Percentiles rank a stretch among this genome's conserved stretches.
Evolutionary conservation across 2,888 invertebrate species (phyloP).

Genomic region (Agrotis segetum): DNA sequence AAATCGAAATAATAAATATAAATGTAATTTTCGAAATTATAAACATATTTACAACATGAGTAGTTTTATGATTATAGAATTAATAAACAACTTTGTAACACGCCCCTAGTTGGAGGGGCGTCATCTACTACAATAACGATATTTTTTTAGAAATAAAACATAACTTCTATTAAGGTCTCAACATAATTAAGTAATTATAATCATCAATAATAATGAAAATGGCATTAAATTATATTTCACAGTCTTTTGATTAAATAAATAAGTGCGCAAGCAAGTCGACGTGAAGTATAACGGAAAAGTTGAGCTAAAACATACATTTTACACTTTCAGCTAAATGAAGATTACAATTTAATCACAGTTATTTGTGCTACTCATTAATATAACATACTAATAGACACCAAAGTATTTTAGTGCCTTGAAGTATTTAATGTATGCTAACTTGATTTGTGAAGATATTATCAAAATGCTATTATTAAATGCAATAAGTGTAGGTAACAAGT

Average conservation of each 20-base stretch:
- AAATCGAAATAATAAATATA: constrained; percentile 88
- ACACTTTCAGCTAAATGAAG: constrained; percentile 51
- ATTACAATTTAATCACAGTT: constrained; percentile 62
- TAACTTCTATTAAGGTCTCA: constrained; percentile 69
- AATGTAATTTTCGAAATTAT: constrained; percentile 86
- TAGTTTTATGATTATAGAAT: constrained; percentile 77
- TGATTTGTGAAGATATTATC: constrained; percentile 47
- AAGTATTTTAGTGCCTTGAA: constrained; percentile 17
- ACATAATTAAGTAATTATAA: constrained; percentile 74
- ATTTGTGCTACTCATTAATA: constrained; percentile 53
- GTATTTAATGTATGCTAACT: constrained; percentile 22
- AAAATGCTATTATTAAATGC: constrained; percentile 72
- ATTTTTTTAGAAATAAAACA: constrained; percentile 71
- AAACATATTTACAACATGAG: constrained; percentile 89
- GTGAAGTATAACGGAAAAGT: constrained; percentile 47
- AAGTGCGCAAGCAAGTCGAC: constrained; percentile 73
- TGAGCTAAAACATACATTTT: constrained; percentile 41
- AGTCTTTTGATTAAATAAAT: constrained; percentile 85
- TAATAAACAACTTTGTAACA: constrained; percentile 78
- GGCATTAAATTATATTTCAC: constrained; percentile 86
- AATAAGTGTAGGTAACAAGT: constrained; percentile 48
- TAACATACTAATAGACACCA: constrained; percentile 36
- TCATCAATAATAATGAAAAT: constrained; percentile 79
- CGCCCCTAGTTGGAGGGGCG: constrained; percentile 66
- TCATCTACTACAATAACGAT: constrained; percentile 62